These are phyloP conservation scores for Holcopasites calliopsidis DNA, from an alignment of 1,140 invertebrate species.

Conservation along the genomic window DNA sequence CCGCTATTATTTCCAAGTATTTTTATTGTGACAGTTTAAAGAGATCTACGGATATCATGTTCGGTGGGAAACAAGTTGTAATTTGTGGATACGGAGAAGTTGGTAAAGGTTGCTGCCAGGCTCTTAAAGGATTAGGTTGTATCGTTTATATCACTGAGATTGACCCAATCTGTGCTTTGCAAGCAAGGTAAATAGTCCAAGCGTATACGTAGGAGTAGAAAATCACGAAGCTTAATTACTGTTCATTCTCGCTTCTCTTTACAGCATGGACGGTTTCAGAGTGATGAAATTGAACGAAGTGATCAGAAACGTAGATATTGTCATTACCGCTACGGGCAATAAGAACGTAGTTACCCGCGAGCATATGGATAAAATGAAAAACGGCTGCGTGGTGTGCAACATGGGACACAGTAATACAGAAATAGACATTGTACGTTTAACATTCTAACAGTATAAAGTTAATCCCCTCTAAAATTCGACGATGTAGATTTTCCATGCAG, in stretches of 20 bases:
- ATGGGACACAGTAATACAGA: conserved; percentile 99
- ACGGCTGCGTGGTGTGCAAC: conserved; percentile 97
- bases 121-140: conserved; percentile 95
- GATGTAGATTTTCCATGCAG: conserved; percentile 11
- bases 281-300: conserved; percentile 97
- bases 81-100: conserved; percentile 99
- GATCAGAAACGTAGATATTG: conserved; percentile 95
- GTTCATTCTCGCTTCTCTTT: conserved; percentile 59
- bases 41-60: conserved; percentile 98
- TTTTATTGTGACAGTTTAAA: conserved; percentile 86
- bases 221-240: too few relatives aligned
- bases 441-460: conserved; percentile 12
- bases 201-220: not conserved
- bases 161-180: conserved; percentile 98
- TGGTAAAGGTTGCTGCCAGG: conserved; percentile 98
- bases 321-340: conserved; percentile 97
- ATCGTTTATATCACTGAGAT: conserved; percentile 98
- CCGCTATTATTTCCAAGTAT: not conserved
- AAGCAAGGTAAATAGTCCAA: conserved; percentile 88
- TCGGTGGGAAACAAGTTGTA: conserved; percentile 97
- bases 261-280: conserved; percentile 97
- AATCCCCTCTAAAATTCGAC: conserved; percentile 26
- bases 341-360: conserved; percentile 97
- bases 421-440: conserved; percentile 93
- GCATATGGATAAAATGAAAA: conserved; percentile 98